These are phyloP conservation scores for Acanthochromis polyacanthus DNA, from an alignment of 2,113 vertebrate species.

Conservation along the genomic window DNA sequence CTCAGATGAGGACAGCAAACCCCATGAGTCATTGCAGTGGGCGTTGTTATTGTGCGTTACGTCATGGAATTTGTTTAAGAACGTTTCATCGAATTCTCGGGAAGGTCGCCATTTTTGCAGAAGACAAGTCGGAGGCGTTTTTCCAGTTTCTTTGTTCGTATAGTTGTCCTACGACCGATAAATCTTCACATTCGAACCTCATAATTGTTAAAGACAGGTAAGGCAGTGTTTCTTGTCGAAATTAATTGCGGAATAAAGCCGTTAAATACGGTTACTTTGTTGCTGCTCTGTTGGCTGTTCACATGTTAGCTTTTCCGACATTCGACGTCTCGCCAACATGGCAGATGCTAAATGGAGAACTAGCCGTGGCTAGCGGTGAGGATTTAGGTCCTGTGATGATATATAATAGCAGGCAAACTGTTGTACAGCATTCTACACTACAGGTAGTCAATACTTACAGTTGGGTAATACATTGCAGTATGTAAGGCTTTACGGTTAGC, in stretches of 20 bases:
- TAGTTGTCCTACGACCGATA: neutral
- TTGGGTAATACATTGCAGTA: too few species aligned
- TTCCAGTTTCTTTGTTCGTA: slow-evolving; percentile 22
- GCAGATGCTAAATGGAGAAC: neutral
- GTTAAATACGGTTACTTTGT: neutral
- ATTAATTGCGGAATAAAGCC: fast-evolving
- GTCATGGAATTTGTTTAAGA: slow-evolving; percentile 34
- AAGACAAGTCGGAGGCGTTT: neutral
- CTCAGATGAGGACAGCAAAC: neutral
- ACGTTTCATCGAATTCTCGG: slow-evolving; percentile 30
- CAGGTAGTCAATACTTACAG: too few species aligned
- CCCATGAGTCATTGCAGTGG: neutral
- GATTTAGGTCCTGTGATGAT: too few species aligned
- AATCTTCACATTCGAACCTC: neutral
- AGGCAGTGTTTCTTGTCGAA: fast-evolving
- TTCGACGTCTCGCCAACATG: slow-evolving; percentile 47
- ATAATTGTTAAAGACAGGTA: slow-evolving; percentile 28
- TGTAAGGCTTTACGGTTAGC: too few species aligned
- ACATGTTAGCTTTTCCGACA: slow-evolving; percentile 17
- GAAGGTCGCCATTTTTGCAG: slow-evolving; percentile 73
- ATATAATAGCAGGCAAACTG: too few species aligned
- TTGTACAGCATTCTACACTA: too few species aligned
- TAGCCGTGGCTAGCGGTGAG: neutral
- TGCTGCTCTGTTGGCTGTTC: neutral
- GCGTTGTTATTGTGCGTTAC: slow-evolving; percentile 6